Evolutionary conservation across 2,113 vertebrate species (phyloP).

Genomic region (Arvicanthis niloticus): DNA sequence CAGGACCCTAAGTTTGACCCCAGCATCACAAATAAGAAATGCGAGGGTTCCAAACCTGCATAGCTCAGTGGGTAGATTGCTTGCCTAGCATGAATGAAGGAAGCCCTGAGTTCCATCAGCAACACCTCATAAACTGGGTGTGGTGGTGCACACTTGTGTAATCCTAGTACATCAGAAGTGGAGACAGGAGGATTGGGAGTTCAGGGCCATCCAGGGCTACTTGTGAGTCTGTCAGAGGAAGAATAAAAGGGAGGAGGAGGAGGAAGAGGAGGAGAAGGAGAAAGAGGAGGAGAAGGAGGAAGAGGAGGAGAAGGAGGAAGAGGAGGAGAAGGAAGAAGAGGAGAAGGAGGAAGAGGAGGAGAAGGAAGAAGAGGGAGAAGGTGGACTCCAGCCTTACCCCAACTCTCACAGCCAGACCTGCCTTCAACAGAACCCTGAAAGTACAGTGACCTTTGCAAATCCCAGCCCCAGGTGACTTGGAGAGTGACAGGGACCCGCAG

Average conservation of each 20-base stretch:
- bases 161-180: neutral
- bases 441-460: neutral
- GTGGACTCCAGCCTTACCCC: neutral
- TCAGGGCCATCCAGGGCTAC: neutral
- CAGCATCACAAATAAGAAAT: neutral
- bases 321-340: too few relatives aligned
- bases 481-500: neutral
- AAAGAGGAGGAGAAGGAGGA: too few relatives aligned
- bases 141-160: neutral
- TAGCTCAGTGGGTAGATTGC: too few relatives aligned
- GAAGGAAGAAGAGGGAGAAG: neutral
- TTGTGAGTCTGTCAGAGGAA: neutral
- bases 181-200: neutral
- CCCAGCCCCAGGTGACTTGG: neutral
- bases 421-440: neutral
- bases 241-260: neutral
- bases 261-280: too few relatives aligned
- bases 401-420: neutral
- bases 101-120: neutral
- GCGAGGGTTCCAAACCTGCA: neutral
- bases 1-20: neutral
- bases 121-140: neutral
- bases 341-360: too few relatives aligned
- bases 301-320: neutral
- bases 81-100: accelerated